These are phyloP conservation scores for Conistra vaccinii DNA, from an alignment of 2,888 invertebrate genomes.

Conservation along the genomic window DNA sequence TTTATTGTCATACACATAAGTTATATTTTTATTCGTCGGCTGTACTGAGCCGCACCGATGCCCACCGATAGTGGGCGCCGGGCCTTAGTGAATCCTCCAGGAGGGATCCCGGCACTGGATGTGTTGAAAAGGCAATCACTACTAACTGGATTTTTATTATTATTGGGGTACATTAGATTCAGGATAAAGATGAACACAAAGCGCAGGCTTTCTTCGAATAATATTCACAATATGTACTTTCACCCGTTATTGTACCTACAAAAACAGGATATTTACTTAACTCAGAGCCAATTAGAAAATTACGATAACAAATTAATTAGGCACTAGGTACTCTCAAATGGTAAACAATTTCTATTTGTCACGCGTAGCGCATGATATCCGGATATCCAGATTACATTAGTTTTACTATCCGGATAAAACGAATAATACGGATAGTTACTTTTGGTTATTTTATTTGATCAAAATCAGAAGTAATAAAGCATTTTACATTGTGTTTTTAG, in stretches of 20 bases:
- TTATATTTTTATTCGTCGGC: no score
- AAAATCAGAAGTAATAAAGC: neutral
- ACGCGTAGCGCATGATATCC: conserved; percentile 6
- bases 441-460: neutral
- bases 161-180: neutral
- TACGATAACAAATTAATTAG: conserved; percentile 22
- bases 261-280: conserved; percentile 36
- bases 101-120: no score
- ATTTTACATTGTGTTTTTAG: neutral
- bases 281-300: conserved; percentile 31
- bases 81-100: no score
- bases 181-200: conserved; percentile 2
- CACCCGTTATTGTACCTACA: conserved; percentile 17
- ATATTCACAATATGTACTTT: neutral
- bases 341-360: conserved; percentile 49
- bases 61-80: no score
- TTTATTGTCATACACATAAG: no score
- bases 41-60: no score
- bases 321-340: conserved; percentile 4
- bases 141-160: neutral
- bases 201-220: neutral
- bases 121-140: conserved; percentile 3
- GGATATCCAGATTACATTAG: neutral
- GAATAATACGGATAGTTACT: neutral
- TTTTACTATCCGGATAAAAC: neutral